Base-by-base conservation (phyloP, 1,140 invertebrate genomes). In the Cotesia glomerata region DNA sequence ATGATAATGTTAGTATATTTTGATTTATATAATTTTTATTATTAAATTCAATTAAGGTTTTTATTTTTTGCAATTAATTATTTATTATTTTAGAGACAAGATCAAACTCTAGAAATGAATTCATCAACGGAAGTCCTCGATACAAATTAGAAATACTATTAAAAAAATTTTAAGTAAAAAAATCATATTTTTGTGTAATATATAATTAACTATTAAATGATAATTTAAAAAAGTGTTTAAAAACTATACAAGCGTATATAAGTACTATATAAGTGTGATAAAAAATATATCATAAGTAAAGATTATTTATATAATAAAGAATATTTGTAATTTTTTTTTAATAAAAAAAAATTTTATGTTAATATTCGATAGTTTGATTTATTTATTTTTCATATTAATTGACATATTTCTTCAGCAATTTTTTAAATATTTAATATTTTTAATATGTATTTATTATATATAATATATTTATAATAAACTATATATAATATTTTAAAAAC, bases 71-170 rank as follows among this genome's bases (percentile, higher is more conserved):
- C 0, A 13, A 14, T n/a, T 64, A n/a, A 66, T 7, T 62, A 52
- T 65, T 67, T 58, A 64, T 75, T 45, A 8, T 45, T 45, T 45
- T 45, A 45, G 39, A 45, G 39, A 45, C 39, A 7, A 11, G 39
- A 45, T 2, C 39, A 7, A 11, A 5, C 5, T 45, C 2, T 79
- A 56, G 68, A 76, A 71, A 74, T 72, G 16, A 65, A 59, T 56
- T 77, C 75, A 14, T 76, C 74, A 26, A 74, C 7, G 56, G 75
- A 77, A 71, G 45, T 7, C 52, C 8, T 75, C 32, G 61, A 74
- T 59, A 35, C 72, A 52, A 56, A 74, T 34, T 76, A 74, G 68
- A 13, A 34, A 14, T 71, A 61, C 35, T 34, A 64, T n/a, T 5
- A 8, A 36, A 14, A 5, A 62, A 34, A 32, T 36, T 52, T 56